Base-by-base conservation (phyloP, 2,888 invertebrate genomes). In the Dinocampus coccinellae region DNA sequence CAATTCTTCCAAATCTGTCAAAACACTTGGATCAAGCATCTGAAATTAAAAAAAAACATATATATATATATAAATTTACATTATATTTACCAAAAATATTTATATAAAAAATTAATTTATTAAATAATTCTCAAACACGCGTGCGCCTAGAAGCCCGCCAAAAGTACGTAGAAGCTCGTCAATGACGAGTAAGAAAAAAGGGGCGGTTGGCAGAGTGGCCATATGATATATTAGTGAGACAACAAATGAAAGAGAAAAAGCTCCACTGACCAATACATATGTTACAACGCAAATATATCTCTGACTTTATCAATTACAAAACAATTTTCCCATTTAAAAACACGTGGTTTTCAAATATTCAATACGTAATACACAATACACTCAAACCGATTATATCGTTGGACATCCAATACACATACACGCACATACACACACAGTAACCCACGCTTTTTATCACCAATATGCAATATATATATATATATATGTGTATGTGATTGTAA, bases 1-100 rank as follows among this genome's bases (percentile, higher is more conserved):
- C 87, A 93, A 89, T 89, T 93, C 93, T 88, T 93, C 93, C 86
- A 93, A 90, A 88, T 93, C 92, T 81, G 91, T 91, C 85, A 91
- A 89, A 85, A 91, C 89, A 80, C 89, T 88, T 87, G 90, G 89
- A 89, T 91, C 91, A 91, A 91, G 82, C 88, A 87, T 87, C 89
- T 89, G 82, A 55, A 84, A 84, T 69, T n/a, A 57, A 53, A 63
- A 72, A 65, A 61, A 53, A 61, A 60, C 22, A 26, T 52, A 61
- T 60, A 29, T 58, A 29, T 29, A 69, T 22, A 26, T 29, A 20
- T n/a, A 24, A 57, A 57, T 57, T 65, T 26, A 26, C 7, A 4
- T 29, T 29, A 4, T 29, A 4, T 29, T 29, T 29, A 3, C 7
- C 29, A 29, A 29, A 3, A 29, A 29, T 4, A 29, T 7, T 3